A percentile compares a stretch with the other conserved stretches of the same genome.
Evolutionary conservation across 1,140 invertebrate species (phyloP).

Genomic region (Drosophila nigromelanica): DNA sequence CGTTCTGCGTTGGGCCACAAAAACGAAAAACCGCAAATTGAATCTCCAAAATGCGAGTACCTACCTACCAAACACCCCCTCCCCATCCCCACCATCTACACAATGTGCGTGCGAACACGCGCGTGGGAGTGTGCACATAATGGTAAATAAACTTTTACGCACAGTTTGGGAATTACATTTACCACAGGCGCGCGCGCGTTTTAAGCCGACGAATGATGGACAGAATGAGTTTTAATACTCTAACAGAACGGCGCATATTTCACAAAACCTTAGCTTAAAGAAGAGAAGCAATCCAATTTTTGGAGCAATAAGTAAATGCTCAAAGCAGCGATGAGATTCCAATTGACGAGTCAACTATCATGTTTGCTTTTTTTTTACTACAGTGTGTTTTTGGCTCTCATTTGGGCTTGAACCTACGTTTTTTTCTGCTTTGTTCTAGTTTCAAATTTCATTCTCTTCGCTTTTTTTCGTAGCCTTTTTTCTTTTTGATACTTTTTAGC

Average conservation of each 20-base stretch:
- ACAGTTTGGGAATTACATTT: conserved; percentile 42
- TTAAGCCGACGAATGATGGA: background rate
- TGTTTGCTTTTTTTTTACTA: background rate
- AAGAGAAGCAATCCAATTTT: background rate
- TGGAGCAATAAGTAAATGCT: too few species aligned
- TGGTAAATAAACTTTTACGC: conserved; percentile 40
- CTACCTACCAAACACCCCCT: background rate
- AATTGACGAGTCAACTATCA: too few species aligned
- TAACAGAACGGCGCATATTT: conserved; percentile 1
- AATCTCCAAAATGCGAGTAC: conserved; percentile 27
- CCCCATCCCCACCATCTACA: too few species aligned
- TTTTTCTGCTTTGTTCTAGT: background rate
- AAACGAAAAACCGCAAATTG: conserved; percentile 25
- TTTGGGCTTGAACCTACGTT: background rate
- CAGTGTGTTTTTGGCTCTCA: background rate
- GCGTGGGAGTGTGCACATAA: conserved; percentile 5
- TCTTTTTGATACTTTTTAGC: too few species aligned
- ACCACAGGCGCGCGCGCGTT: background rate
- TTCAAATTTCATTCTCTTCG: too few species aligned
- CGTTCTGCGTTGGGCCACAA: conserved; percentile 19
- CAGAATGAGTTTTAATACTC: conserved; percentile 12
- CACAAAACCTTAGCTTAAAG: background rate
- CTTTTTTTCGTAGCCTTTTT: too few species aligned
- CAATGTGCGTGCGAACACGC: background rate
- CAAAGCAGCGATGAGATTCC: background rate